A percentile compares a stretch with the other conserved stretches of the same genome.
Evolutionary conservation across 2,797 vertebrate species (phyloP).

Genomic region (Sebastes kiyomatsui): DNA sequence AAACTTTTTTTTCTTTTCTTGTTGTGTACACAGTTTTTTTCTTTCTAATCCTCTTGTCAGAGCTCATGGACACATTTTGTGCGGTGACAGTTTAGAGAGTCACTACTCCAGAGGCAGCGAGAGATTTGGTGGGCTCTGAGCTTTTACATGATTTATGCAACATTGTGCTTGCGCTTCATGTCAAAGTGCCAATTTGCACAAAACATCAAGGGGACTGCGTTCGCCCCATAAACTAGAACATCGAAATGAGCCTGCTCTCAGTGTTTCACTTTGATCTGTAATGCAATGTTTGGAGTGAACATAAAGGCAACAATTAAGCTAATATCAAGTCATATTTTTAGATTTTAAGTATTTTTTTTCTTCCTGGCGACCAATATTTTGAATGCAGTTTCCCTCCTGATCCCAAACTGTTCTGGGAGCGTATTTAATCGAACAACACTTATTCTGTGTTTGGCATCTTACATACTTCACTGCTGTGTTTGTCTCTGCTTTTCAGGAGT

Average conservation of each 20-base stretch:
- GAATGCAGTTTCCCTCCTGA: background rate
- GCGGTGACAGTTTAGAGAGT: background rate
- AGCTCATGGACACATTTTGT: background rate
- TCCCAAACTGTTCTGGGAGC: no score
- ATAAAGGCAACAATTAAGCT: slow-evolving; percentile 11
- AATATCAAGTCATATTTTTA: background rate
- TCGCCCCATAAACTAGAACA: slow-evolving; percentile 21
- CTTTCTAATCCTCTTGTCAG: background rate
- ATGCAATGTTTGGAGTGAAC: background rate
- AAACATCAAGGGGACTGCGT: slow-evolving; percentile 25
- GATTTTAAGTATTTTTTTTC: background rate
- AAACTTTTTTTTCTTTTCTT: background rate
- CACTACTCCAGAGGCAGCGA: background rate
- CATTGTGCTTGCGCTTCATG: background rate
- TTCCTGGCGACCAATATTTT: background rate
- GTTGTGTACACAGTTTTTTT: background rate
- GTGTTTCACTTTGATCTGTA: slow-evolving; percentile 21
- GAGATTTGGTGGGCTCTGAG: background rate
- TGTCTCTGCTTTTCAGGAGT: background rate
- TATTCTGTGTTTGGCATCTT: background rate
- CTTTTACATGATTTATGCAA: slow-evolving; percentile 32
- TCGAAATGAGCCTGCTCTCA: slow-evolving; percentile 3
- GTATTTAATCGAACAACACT: background rate
- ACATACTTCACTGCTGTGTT: background rate
- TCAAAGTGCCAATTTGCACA: slow-evolving; percentile 36